Conservation (phyloP, 2,888 invertebrate species). For the Spilarctia lutea region DNA sequence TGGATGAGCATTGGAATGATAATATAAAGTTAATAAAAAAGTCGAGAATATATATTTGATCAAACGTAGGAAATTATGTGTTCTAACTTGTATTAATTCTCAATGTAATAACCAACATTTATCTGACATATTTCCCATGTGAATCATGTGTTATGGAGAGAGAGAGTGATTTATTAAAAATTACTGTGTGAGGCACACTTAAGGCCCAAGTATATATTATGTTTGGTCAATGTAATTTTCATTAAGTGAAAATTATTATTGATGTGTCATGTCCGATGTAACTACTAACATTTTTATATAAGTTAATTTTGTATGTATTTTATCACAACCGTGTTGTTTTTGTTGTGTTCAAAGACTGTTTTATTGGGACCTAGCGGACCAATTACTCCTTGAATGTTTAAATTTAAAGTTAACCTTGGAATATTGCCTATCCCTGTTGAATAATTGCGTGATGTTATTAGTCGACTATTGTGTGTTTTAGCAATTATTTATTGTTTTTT, state of each 20-base stretch:
- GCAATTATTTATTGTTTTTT: conserved; percentile 34
- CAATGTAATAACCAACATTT: conserved; percentile 28
- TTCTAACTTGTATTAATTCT: conserved; percentile 36
- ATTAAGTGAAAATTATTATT: conserved; percentile 75
- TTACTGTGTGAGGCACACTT: conserved; percentile 14
- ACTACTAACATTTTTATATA: conserved; percentile 47
- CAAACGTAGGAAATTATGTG: conserved; percentile 22
- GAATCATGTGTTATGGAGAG: conserved; percentile 17
- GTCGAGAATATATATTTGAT: background rate
- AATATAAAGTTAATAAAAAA: background rate
- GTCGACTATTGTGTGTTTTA: conserved; percentile 21
- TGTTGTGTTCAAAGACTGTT: conserved; percentile 64
- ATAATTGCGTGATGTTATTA: conserved; percentile 11
- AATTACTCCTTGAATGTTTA: conserved; percentile 46
- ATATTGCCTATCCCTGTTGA: conserved; percentile 7
- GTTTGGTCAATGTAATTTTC: conserved; percentile 76
- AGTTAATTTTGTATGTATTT: conserved; percentile 45
- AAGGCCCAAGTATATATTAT: conserved; percentile 23
- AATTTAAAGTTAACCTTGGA: conserved; percentile 1
- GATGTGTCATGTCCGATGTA: conserved; percentile 55
- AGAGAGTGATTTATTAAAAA: conserved; percentile 41
- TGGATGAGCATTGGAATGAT: background rate
- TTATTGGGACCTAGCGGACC: conserved; percentile 51
- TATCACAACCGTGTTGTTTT: conserved; percentile 48
- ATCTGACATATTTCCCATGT: conserved; percentile 24